Base-by-base conservation (phyloP, 2,888 invertebrate species). In the Stenurella melanura region DNA sequence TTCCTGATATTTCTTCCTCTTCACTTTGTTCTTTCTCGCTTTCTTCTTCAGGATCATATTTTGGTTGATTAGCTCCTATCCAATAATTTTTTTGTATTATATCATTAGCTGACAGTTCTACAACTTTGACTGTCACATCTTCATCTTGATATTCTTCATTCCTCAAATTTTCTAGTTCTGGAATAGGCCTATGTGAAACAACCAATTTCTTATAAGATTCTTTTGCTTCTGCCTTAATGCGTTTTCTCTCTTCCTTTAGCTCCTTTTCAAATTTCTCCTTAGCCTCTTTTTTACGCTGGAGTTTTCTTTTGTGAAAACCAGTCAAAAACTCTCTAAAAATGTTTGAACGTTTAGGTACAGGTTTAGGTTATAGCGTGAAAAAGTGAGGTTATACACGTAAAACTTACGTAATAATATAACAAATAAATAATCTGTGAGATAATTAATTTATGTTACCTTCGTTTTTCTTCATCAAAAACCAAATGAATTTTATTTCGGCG, bases 241-340 rank as follows among this genome's bases (percentile, higher is more conserved):
- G 91, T 86, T 93, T 95, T 78, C 92, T 92, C 87, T 96, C 96
- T 84, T 94, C 94, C 87, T 95, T 96, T 3, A 96, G 88, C 82
- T 93, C 92, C 54, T 91, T 90, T 82, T 95, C 92, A 50, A 96
- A 88, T 81, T 95, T 92, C 80, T 94, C 94, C 85, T 95, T 92
- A 0, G 95, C 95, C 83, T 93, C 93, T 83, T 94, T 93, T 86
- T 94, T 93, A 63, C 96, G 91, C 87, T 95, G 93, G 61, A 95
- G 88, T 87, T 96, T 96, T 79, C 96, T 91, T 90, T 96, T 96
- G 63, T 93, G 95, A 87, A 96, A 96, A 1, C 96, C 96, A 80
- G 94, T 94, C 34, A 96, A 89, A 87, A 95, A 96, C 63, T 96
- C 95, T 86, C 96, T 96, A 86, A 73, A 91, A 89, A 78, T 4